phyloP scores from a whole-genome alignment of 2,113 vertebrate genomes.

The Tachysurus vachellii region DNA sequence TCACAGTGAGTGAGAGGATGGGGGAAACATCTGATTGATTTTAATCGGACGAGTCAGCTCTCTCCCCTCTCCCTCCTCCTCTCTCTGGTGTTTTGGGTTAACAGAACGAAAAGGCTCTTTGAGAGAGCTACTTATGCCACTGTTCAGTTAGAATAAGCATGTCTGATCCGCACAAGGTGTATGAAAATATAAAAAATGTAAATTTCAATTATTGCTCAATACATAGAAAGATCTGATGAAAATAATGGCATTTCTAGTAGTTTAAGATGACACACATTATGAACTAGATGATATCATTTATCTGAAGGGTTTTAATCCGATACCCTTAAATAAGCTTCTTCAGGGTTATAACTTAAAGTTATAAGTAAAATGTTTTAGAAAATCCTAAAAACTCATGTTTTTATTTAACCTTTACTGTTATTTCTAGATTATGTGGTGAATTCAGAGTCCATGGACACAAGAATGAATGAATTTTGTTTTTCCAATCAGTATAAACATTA shows the following conservation, averaged over 20 bases:
- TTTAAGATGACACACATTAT: background rate
- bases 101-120: background rate
- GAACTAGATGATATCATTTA: background rate
- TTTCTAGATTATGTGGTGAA: background rate
- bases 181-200: background rate
- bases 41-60: constrained; percentile 55
- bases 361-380: background rate
- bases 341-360: background rate
- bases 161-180: background rate
- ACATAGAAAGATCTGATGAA: background rate
- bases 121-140: background rate
- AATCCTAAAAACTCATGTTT: background rate
- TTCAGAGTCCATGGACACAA: background rate
- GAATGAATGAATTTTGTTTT: background rate
- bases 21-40: constrained; percentile 55
- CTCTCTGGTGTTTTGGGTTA: background rate
- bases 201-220: background rate
- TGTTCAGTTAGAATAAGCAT: background rate
- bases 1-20: constrained; percentile 52
- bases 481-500: background rate
- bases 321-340: background rate
- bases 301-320: background rate
- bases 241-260: background rate
- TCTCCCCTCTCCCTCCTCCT: background rate
- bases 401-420: background rate